phyloP scores from a whole-genome alignment of 64 coral and sea anemone species.

The Acropora yongei region DNA sequence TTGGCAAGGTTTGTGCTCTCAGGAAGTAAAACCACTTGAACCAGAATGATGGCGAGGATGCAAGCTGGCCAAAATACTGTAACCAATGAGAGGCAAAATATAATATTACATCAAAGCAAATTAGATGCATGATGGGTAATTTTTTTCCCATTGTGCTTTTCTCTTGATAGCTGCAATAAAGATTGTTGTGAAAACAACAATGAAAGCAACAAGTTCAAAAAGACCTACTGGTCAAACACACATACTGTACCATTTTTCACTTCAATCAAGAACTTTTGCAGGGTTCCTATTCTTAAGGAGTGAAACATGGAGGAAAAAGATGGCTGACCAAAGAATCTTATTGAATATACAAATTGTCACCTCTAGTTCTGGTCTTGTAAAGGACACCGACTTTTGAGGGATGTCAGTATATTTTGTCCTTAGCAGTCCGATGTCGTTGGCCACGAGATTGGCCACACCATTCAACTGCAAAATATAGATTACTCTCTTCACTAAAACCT shows the following conservation, averaged over 20 bases:
- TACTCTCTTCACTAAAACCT: neutral
- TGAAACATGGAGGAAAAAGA: neutral
- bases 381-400: neutral
- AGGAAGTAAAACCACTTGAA: neutral
- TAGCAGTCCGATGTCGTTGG: neutral
- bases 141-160: no score
- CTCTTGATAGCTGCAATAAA: no score
- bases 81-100: slow-evolving; percentile 32
- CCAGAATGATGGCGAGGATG: slow-evolving; percentile 13
- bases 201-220: neutral
- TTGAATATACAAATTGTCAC: neutral
- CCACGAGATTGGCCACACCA: neutral
- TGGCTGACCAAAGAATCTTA: neutral
- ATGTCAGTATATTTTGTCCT: neutral
- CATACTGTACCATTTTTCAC: slow-evolving; percentile 17
- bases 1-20: neutral
- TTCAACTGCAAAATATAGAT: neutral
- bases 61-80: neutral
- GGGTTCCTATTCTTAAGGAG: neutral
- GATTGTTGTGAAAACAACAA: no score
- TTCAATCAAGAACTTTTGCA: slow-evolving; percentile 20
- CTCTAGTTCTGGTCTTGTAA: neutral
- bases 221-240: slow-evolving; percentile 18
- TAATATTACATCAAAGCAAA: no score
- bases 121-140: no score